These are phyloP conservation scores for Lysandra coridon DNA, from an alignment of 2,888 invertebrate genomes.

Conservation along the genomic window DNA sequence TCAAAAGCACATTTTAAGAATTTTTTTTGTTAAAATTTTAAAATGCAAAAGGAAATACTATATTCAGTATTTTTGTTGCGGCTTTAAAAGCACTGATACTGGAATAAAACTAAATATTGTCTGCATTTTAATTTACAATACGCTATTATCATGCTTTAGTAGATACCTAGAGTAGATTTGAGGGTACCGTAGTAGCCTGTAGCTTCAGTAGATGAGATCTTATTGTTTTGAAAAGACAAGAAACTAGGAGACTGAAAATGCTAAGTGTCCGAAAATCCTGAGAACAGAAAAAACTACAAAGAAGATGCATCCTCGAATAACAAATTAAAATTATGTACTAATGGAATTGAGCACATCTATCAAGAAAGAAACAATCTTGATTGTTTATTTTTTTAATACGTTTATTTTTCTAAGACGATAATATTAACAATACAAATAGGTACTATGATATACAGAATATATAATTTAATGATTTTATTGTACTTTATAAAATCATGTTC, in stretches of 20 bases:
- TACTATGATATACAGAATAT: not conserved
- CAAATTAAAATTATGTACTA: not conserved
- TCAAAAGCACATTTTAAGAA: not conserved
- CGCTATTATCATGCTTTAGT: not conserved
- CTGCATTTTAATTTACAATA: not conserved
- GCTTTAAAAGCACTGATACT: not conserved
- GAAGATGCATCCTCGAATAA: not conserved
- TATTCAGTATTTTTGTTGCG: not conserved
- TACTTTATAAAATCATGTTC: no score
- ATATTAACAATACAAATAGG: not conserved
- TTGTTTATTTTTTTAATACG: not conserved
- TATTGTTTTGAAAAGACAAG: not conserved
- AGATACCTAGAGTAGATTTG: not conserved
- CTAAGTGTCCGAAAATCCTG: not conserved
- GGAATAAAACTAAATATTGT: not conserved
- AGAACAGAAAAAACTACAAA: not conserved
- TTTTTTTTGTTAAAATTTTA: not conserved
- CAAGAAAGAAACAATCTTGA: not conserved
- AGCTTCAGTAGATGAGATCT: slow-evolving; percentile 9
- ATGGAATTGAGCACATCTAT: not conserved
- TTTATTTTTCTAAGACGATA: not conserved
- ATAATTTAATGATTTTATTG: no score
- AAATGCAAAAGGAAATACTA: not conserved
- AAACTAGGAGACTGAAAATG: not conserved
- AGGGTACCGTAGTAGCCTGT: not conserved